Evolutionary conservation across 2,888 invertebrate species (phyloP), one percentile per base, ranked within the genome.

Genomic region (Ormyrus rosae): DNA sequence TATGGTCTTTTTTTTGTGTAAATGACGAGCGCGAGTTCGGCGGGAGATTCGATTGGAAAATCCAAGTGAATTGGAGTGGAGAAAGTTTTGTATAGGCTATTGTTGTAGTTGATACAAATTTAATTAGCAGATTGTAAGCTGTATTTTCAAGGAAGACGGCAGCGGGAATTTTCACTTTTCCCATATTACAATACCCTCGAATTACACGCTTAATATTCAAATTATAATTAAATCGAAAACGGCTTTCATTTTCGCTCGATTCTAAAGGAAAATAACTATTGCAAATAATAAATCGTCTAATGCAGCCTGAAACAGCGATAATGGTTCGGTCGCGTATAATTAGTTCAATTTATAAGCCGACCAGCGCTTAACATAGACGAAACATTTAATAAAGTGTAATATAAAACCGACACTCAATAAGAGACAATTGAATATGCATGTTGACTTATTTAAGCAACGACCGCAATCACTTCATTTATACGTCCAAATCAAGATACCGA

Each of bases 381-480:
- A 75, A 67, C 71, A 61, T 45, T 67, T 51, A 53, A 67, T 67
- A 13, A 34, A 48, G 67, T 53, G 60, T 19, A 60, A 71, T 72
- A 56, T 45, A 46, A 80, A 63, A 53, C 13, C 13, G 75, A 13
- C 63, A 63, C 46, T 55, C 53, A 71, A 76, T 76, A 72, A 55
- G 51, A 72, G 75, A 80, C 76, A 72, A 80, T 77, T 77, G 72
- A 72, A 80, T 72, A 68, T 50, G 63, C 53, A 69, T 69, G 60
- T 65, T 53, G 68, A 81, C n/a, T 73, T 13, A 71, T 70, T 80
- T 71, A 69, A 65, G 64, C 60, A 48, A 19, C 58, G 50, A 55
- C 48, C 48, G 53, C 79, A 56, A 69, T 67, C 69, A 63, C 46
- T 73, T 61, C 10, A 64, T 65, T 64, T 13, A 58, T 61, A 53